These are phyloP conservation scores for Sorex araneus DNA, from an alignment of 2,113 vertebrate genomes.

Conservation along the genomic window DNA sequence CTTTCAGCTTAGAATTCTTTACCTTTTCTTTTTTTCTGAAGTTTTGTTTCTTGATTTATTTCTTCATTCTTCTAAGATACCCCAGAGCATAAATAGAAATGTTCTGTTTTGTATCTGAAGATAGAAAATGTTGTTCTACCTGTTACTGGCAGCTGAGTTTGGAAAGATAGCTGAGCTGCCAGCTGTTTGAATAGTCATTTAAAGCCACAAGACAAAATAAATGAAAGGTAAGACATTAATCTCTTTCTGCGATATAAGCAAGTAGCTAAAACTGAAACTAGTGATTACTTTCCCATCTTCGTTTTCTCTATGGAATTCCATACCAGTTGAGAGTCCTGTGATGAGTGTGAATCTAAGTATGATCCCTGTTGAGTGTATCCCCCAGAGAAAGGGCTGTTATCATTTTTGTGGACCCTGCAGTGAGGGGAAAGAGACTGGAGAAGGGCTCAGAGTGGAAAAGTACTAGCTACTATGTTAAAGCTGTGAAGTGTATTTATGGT, in stretches of 20 bases:
- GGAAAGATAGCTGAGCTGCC: not conserved
- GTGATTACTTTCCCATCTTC: not conserved
- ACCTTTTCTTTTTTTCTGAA: not conserved
- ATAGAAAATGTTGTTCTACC: not conserved
- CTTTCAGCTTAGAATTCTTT: not conserved
- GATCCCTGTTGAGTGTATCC: not conserved
- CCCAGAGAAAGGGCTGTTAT: not conserved
- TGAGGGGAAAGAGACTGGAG: not conserved
- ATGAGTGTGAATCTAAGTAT: not conserved
- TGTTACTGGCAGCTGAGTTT: not conserved
- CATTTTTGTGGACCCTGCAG: not conserved
- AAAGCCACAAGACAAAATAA: constrained; percentile 2
- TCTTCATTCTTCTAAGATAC: not conserved
- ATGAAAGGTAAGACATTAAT: not conserved
- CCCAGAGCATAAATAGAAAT: not conserved
- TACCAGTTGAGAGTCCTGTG: not conserved
- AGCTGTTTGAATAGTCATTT: not conserved
- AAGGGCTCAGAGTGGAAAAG: not conserved
- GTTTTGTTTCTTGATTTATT: not conserved
- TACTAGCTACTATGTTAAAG: not conserved
- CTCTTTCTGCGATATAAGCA: not conserved
- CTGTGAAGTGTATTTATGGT: not conserved
- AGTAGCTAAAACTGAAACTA: not conserved
- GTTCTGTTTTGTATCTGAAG: not conserved
- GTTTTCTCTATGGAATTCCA: not conserved